Base-by-base conservation (phyloP, 2,113 vertebrate genomes). In the Epinephelus fuscoguttatus region DNA sequence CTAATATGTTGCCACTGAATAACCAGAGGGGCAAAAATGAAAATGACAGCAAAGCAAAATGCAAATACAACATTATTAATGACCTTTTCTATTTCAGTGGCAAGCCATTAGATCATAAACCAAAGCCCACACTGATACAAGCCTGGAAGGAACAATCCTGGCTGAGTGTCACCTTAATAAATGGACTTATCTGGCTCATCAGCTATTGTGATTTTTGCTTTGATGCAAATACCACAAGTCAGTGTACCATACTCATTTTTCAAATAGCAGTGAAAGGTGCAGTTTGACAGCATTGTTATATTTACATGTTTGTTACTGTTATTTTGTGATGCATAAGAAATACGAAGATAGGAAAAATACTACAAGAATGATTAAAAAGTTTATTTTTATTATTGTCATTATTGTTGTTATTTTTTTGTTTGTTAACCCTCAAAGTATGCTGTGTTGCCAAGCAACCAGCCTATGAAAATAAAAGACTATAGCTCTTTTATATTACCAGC, bases 91-190 rank as follows among this genome's bases (percentile, higher is more conserved):
- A 37, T 90, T 89, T 86, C 70, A 87, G 78, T 81, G 85, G 83
- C 80, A 88, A 88, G 78, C 68, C 80, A 86, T 85, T 92, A 75
- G 73, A 89, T 94, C 81, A 90, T 86, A 86, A 91, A 72, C 40
- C 73, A 68, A 85, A 88, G 82, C 71, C 56, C 45, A 57, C 74
- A 85, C 13, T 82, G 81, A 78, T 61, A 45, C 42, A 68, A 37
- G 71, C 80, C 84, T 67, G 45, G 3, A 57, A 88, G 89, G 72
- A 80, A 84, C 71, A 80, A 80, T 86, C 81, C 60, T 42, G 55
- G 27, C 66, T 30, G 76, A 80, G 21, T 80, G 78, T 82, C 75
- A 87, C 74, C 78, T 75, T 83, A 87, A 92, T 83, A 81, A 79
- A 89, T 88, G 84, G 61, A 18, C 27, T 12, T 30, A 74, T 79